Evolutionary conservation across 2,113 vertebrate species (phyloP), one percentile per base, ranked within the genome.

Genomic region (Paratilapia polleni): DNA sequence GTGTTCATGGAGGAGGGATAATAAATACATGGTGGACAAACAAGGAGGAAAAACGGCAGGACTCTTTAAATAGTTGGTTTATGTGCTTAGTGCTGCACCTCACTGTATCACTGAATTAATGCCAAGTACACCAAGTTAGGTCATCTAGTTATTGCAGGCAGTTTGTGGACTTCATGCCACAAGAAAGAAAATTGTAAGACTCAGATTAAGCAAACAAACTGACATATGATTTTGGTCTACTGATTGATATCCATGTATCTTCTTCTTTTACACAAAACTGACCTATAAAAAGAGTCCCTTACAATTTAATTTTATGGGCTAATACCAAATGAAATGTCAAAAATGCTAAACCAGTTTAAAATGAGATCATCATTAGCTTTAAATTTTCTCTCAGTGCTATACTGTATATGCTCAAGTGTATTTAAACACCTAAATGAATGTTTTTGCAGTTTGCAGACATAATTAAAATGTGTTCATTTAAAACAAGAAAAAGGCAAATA

Each of bases 61-160:
- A n/a, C 81, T 86, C n/a, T 88, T 86, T 84, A 87, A 89, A 93
- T 66, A 82, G 80, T 58, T 64, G 84, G 82, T 91, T 93, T 87
- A 88, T 90, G 76, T 82, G 88, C 87, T 85, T 61, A 78, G 83
- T 77, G 70, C 80, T 82, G 80, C 81, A 87, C 52, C 43, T 88
- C 68, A 83, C 77, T 70, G 61, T 92, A 88, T 56, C 82, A 64
- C 47, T 88, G 89, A 88, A 77, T 90, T 88, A 86, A 88, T 87
- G 83, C 63, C 63, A 62, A 74, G 66, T 36, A 28, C 60, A 43
- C 62, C 78, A 43, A 34, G 80, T 87, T 58, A 61, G 73, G 78
- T 70, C 81, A 70, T 80, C 56, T 3, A 24, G 43, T 81, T 60
- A 57, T 22, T 26, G 34, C 87, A 78, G 81, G 79, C 77, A 64